Base-by-base conservation (phyloP, 2,888 invertebrate species). In the Taphrorychus bicolor region DNA sequence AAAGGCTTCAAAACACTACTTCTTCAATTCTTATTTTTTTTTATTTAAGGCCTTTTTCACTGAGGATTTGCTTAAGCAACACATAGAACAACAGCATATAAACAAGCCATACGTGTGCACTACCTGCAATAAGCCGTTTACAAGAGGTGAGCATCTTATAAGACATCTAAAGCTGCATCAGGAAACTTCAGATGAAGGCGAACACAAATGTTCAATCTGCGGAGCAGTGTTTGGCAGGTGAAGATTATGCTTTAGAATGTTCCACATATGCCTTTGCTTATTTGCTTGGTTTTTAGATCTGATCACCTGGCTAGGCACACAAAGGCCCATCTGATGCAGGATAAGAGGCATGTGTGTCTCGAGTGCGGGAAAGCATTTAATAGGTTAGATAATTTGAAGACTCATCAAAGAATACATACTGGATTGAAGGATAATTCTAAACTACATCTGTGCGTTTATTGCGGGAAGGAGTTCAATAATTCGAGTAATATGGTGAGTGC, bases 271-370 rank as follows among this genome's bases (percentile, higher is more conserved):
- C 5, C 45, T 11, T 45, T 14, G n/a, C 19, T 17, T 45, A 45
- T 11, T 51, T 1, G 3, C 2, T 1, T 1, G 16, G 16, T 19
- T 61, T 54, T 61, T 77, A 88, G 89, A 79, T 86, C 87, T 56
- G 89, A 89, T 71, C 85, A 87, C 74, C 82, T 91, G 7, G 86
- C 87, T 0, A 85, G 88, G 57, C 91, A 91, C 78, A 85, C 85
- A 18, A 87, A 87, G 73, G 82, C 86, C n/a, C 90, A 90, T 77
- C 71, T 83, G 45, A 76, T 81, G 59, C 81, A 82, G 71, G 83
- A 83, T 65, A 83, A 83, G 68, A 71, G 82, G 22, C 83, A 83
- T 71, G 84, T 86, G 52, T 91, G 90, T 77, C 84, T 85, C 23
- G 85, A 86, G 3, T 91, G 91, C 74, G 86, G 85, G 23, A 88